Evolutionary conservation across 2,888 invertebrate genomes (phyloP), one percentile per base, ranked within the genome.

Genomic region (Rhagonycha fulva): DNA sequence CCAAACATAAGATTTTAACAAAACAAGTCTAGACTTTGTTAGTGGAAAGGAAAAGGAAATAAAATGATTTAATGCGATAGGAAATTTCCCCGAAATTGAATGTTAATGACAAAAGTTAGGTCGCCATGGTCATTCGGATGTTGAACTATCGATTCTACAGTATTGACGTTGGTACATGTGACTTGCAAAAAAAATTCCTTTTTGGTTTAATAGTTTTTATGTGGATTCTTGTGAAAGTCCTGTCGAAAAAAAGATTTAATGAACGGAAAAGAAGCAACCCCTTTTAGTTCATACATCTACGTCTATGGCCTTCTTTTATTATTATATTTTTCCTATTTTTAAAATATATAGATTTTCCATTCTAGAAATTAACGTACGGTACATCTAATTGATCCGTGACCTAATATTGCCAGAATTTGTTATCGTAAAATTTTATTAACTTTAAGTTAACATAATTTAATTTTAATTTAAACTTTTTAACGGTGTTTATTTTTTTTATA

Each of bases 1-100:
- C 60, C 66, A 47, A 67, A 63, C 66, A 71, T 74, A 19, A 28
- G 23, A 68, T 28, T 28, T 14, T 61, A 70, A 70, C 70, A 70
- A 74, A 74, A 71, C 70, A 66, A 67, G 74, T 74, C 74, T 74
- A 71, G 74, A 70, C 74, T 30, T 66, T 24, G 19, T 23, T 66
- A 66, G 63, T 66, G 63, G 68, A 70, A 24, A 74, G 74, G 74
- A 70, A 74, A 60, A 70, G 70, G 74, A 74, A 74, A 70, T 61
- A 70, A 26, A 60, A 24, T 63, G 32, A 69, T 47, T 60, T 26
- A 24, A 19, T 24, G 61, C 68, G 68, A 69, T 70, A 28, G 24
- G n/a, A 26, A 28, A 26, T 62, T 74, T 74, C 63, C 32, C 14
- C 74, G 72, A 72, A 72, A 74, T 30, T 72, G 23, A 30, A 26